A percentile compares a stretch with the other conserved stretches of the same genome.
phyloP scores from a whole-genome alignment of 2,797 vertebrate genomes.

The Dicrostonyx torquatus region DNA sequence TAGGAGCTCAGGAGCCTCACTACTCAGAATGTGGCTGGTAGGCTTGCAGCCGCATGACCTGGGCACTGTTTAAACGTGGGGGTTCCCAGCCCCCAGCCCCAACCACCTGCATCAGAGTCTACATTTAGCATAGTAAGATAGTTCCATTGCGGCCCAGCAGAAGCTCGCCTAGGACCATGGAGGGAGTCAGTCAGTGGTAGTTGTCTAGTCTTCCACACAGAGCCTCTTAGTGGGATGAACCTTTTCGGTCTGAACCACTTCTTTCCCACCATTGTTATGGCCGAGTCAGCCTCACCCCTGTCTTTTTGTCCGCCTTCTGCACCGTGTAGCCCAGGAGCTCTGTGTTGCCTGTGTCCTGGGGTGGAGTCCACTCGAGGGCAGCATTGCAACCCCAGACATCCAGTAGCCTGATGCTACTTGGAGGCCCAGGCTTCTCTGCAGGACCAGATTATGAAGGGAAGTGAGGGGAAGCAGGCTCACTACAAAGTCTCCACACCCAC shows the following conservation, averaged over 20 bases:
- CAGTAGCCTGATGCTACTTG: conserved; percentile 90
- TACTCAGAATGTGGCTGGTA: background rate
- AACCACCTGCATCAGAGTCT: background rate
- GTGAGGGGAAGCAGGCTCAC: background rate
- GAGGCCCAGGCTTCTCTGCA: conserved; percentile 92
- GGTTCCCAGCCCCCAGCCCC: background rate
- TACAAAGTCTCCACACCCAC: background rate
- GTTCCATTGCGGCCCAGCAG: background rate
- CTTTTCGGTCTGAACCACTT: background rate
- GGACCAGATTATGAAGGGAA: background rate
- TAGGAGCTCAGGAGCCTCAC: background rate
- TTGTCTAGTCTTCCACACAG: background rate
- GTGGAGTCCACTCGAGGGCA: conserved; percentile 93
- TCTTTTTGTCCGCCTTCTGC: conserved; percentile 97
- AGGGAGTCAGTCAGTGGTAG: background rate
- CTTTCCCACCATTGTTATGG: rapidly evolving
- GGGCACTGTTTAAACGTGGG: background rate
- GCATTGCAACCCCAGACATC: conserved; percentile 96
- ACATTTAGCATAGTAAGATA: background rate
- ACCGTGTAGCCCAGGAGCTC: conserved; percentile 95
- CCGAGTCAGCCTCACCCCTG: conserved; percentile 87
- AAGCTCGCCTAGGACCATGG: background rate
- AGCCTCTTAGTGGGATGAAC: background rate
- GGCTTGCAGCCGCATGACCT: background rate
- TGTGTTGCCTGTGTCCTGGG: conserved; percentile 92